Conservation (phyloP, 2,113 vertebrate species). For the Larimichthys crocea region DNA sequence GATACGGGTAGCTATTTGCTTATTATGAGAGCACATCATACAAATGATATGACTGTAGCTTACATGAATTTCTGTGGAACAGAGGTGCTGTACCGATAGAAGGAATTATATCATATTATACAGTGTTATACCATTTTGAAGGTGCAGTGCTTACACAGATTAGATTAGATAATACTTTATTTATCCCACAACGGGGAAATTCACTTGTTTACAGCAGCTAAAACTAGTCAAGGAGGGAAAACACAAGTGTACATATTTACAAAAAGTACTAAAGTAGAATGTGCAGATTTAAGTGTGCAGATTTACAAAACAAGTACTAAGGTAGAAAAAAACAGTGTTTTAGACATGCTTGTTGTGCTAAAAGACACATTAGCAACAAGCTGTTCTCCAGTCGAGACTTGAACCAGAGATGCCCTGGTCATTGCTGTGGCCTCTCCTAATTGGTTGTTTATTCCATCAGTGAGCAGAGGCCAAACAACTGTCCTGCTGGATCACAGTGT, state of each 20-base stretch:
- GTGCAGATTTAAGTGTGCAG: too few relatives aligned
- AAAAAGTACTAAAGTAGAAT: too few relatives aligned
- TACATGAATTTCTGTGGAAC: neutral
- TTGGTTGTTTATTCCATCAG: slow-evolving; percentile 43
- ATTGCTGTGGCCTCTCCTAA: slow-evolving; percentile 27
- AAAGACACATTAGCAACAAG: slow-evolving; percentile 10
- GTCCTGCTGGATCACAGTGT: slow-evolving; percentile 45
- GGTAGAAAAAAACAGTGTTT: too few relatives aligned
- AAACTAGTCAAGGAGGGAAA: too few relatives aligned
- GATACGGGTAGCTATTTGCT: slow-evolving; percentile 13
- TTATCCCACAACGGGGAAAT: too few relatives aligned
- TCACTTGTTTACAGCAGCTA: too few relatives aligned
- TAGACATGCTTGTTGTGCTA: neutral
- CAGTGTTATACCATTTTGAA: slow-evolving; percentile 9
- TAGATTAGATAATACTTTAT: too few relatives aligned
- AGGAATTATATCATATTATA: neutral
- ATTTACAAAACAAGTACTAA: too few relatives aligned
- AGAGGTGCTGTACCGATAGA: neutral
- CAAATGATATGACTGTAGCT: neutral
- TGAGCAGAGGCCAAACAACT: slow-evolving; percentile 39
- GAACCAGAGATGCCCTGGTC: slow-evolving; percentile 9
- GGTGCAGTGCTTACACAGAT: slow-evolving; percentile 8
- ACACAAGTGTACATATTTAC: too few relatives aligned
- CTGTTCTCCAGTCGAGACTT: neutral
- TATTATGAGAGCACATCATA: neutral